Conservation (phyloP, 2,113 vertebrate species). For the Sula dactylatra region DNA sequence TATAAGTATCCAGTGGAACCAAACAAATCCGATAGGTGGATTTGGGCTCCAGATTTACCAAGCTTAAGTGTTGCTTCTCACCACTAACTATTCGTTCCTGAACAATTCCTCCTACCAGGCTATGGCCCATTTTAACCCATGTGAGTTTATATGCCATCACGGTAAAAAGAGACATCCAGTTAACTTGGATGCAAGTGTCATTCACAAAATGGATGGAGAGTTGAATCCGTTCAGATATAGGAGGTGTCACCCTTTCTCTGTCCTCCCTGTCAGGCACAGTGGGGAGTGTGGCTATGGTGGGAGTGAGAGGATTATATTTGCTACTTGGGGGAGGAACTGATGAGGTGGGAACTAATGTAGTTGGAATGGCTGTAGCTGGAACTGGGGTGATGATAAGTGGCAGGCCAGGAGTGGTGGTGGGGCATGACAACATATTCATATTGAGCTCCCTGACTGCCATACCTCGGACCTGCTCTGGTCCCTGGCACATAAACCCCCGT, state of each 20-base stretch:
- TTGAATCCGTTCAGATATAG: constrained; percentile 84
- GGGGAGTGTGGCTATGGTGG: constrained; percentile 73
- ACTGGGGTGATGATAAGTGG: constrained; percentile 70
- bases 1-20: constrained; percentile 89
- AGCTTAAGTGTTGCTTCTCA: constrained; percentile 82
- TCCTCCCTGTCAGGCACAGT: constrained; percentile 73
- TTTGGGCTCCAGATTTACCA: constrained; percentile 86
- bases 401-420: constrained; percentile 72
- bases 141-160: constrained; percentile 94
- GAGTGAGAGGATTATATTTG: constrained; percentile 46
- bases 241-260: constrained; percentile 75
- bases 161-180: constrained; percentile 89
- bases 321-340: constrained; percentile 42
- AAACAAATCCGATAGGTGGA: constrained; percentile 94
- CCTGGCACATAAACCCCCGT: constrained; percentile 91
- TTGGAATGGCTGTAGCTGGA: constrained; percentile 66
- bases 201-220: constrained; percentile 91
- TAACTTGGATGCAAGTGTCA: constrained; percentile 88
- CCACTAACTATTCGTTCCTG: constrained; percentile 90
- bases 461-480: constrained; percentile 90
- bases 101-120: constrained; percentile 87
- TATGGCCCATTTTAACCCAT: constrained; percentile 95
- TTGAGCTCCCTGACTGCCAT: constrained; percentile 96
- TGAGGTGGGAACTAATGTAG: constrained; percentile 49
- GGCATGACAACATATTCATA: constrained; percentile 90